Conservation (phyloP, 2,113 vertebrate genomes). For the Paradisaea rubra region DNA sequence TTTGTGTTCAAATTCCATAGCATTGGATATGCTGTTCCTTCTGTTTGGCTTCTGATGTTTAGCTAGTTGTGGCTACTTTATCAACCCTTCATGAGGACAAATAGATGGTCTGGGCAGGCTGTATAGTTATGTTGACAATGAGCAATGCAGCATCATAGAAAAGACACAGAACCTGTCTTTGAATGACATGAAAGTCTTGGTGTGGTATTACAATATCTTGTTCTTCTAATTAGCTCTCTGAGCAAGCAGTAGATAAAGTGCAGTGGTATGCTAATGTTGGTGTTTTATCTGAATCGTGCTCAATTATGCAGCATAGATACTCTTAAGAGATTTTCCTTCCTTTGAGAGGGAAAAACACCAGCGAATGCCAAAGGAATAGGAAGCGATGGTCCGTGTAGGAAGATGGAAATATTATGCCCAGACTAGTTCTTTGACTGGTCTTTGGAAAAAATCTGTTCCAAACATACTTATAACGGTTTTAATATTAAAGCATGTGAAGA, state of each 20-base stretch:
- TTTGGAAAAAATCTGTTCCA: background rate
- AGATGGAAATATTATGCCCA: background rate
- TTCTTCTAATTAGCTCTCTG: background rate
- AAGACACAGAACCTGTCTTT: background rate
- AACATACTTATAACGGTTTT: background rate
- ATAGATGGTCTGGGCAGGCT: background rate
- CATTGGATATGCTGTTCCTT: background rate
- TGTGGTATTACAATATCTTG: background rate
- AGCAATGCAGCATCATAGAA: background rate
- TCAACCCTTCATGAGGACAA: background rate
- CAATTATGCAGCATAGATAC: background rate
- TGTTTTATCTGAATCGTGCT: background rate
- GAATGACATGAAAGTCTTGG: background rate
- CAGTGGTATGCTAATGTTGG: background rate
- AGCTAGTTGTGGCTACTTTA: background rate
- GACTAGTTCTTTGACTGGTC: background rate
- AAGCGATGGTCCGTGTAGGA: accelerated
- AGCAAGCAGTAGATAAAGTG: background rate
- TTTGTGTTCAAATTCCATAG: background rate
- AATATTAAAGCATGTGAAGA: background rate
- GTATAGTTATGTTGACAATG: background rate
- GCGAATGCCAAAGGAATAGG: background rate
- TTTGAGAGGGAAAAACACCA: background rate
- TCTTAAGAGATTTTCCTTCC: background rate
- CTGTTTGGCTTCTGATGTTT: background rate